phyloP scores from a whole-genome alignment of 1,140 invertebrate genomes.

The Philotrypesis tridentata region DNA sequence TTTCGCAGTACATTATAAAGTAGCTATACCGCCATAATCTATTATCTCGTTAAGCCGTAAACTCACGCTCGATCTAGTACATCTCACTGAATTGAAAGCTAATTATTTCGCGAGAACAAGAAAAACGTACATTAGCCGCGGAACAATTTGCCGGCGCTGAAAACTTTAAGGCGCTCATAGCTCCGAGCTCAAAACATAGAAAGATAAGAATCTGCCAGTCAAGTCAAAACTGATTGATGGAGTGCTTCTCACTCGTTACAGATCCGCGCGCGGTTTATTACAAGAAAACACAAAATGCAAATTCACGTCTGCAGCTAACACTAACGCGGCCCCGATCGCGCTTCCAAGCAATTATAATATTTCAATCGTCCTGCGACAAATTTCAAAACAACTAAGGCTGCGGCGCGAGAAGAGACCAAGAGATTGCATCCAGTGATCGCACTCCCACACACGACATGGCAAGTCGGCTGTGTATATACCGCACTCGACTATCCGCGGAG shows the following conservation, averaged over 20 bases:
- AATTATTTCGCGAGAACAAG: too few species aligned
- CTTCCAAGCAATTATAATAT: constrained; percentile 14
- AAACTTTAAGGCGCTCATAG: neutral
- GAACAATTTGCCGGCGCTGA: neutral
- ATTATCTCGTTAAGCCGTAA: too few species aligned
- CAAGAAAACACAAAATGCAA: neutral
- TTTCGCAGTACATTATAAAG: too few species aligned
- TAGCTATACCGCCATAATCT: too few species aligned
- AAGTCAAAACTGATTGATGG: neutral
- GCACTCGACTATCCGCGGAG: neutral
- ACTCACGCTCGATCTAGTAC: too few species aligned
- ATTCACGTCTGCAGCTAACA: neutral
- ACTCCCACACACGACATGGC: neutral
- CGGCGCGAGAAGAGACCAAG: neutral
- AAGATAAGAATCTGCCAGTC: neutral
- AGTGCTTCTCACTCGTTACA: neutral
- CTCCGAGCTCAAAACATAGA: neutral
- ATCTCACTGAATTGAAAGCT: too few species aligned
- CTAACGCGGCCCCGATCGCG: neutral
- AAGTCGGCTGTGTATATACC: neutral
- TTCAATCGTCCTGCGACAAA: neutral
- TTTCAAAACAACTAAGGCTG: neutral
- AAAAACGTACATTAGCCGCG: too few species aligned
- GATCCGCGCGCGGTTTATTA: neutral
- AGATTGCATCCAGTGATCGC: neutral